Percentiles rank a stretch among this genome's conserved stretches.
Evolutionary conservation across 2,113 vertebrate genomes (phyloP).

Genomic region (Nestor notabilis): DNA sequence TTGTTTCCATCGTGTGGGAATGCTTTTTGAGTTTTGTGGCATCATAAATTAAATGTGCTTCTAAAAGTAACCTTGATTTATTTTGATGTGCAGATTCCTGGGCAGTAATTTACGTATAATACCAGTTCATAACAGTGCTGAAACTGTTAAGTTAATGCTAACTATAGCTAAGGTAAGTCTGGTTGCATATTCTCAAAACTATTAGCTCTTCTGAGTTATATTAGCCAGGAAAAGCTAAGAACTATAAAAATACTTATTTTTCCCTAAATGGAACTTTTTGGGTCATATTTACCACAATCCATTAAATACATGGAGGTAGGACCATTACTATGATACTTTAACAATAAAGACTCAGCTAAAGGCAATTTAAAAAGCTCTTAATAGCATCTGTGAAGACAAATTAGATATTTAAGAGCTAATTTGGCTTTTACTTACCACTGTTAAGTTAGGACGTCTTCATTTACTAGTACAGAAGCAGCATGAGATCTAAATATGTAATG

Average conservation of each 20-base stretch:
- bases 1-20: neutral
- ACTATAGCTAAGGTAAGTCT: slow-evolving; percentile 88
- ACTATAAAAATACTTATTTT: neutral
- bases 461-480: neutral
- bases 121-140: slow-evolving; percentile 82
- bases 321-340: neutral
- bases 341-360: neutral
- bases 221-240: neutral
- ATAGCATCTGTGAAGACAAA: neutral
- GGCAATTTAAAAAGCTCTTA: neutral
- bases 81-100: slow-evolving; percentile 83
- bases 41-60: neutral
- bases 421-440: neutral
- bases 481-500: neutral
- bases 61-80: neutral
- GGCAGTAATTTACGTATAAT: slow-evolving; percentile 86
- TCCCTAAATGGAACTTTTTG: neutral
- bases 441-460: neutral
- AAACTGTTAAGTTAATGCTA: slow-evolving; percentile 86
- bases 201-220: neutral
- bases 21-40: neutral
- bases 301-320: neutral
- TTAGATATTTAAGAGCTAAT: neutral
- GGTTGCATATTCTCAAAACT: neutral
- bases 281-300: neutral